A percentile compares a stretch with the other conserved stretches of the same genome.
Conservation (phyloP, 2,113 vertebrate species). For the Oreochromis spilurus region DNA sequence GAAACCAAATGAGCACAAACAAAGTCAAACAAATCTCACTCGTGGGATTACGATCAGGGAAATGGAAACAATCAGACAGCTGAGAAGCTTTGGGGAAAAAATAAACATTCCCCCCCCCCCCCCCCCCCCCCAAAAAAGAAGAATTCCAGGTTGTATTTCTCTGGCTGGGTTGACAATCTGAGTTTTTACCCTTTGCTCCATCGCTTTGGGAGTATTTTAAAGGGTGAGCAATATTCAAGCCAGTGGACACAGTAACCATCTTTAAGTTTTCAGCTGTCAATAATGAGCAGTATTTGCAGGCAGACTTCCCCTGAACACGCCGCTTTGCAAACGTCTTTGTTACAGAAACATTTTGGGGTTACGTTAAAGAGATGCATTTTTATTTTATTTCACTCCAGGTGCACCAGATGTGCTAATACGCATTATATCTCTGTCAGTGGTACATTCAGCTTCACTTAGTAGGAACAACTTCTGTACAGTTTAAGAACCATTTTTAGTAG, state of each 20-base stretch:
- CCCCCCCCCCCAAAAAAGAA: neutral
- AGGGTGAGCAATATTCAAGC: constrained; percentile 52
- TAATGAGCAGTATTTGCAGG: constrained; percentile 49
- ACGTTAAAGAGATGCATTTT: constrained; percentile 25
- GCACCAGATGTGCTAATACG: neutral
- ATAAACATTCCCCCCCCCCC: no score
- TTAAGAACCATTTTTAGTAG: neutral
- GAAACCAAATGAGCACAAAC: constrained; percentile 62
- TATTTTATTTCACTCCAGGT: constrained; percentile 27
- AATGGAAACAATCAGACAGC: constrained; percentile 52
- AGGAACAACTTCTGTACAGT: constrained; percentile 43
- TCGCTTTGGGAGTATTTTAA: neutral
- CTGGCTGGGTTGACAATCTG: constrained; percentile 64
- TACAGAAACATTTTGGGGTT: neutral
- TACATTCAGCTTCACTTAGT: constrained; percentile 27
- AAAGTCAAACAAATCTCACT: constrained; percentile 27
- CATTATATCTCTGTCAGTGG: constrained; percentile 6
- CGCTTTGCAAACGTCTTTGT: neutral
- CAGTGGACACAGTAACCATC: constrained; percentile 7
- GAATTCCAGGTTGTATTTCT: constrained; percentile 13
- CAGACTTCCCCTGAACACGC: constrained; percentile 10
- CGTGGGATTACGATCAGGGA: constrained; percentile 54
- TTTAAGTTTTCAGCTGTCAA: neutral
- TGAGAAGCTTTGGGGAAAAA: constrained; percentile 14
- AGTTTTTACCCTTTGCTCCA: constrained; percentile 28